Percentiles rank a stretch among this genome's conserved stretches.
These are phyloP conservation scores for Campoplex nolae DNA, from an alignment of 2,888 invertebrate species.

Conservation along the genomic window DNA sequence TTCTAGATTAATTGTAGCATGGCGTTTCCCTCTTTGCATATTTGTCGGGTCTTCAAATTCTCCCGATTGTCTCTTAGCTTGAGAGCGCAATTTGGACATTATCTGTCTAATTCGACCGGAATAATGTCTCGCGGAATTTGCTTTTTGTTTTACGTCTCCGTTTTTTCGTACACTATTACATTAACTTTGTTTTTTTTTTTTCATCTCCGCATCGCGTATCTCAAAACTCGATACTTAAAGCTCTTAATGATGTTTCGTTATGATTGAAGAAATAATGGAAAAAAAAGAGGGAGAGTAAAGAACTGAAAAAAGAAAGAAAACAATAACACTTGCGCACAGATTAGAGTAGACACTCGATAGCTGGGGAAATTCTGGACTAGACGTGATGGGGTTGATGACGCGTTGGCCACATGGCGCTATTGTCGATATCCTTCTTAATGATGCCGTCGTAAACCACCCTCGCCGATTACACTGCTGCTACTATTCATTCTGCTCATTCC, in stretches of 20 bases:
- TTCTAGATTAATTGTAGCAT: slow-evolving; percentile 59
- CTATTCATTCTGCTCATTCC: slow-evolving; percentile 72
- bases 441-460: slow-evolving; percentile 45
- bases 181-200: slow-evolving; percentile 10
- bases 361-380: slow-evolving; percentile 83
- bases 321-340: slow-evolving; percentile 81
- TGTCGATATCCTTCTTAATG: slow-evolving; percentile 55
- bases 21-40: slow-evolving; percentile 39
- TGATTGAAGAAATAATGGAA: slow-evolving; percentile 19
- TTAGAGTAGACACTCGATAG: slow-evolving; percentile 75
- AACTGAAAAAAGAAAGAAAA: slow-evolving; percentile 48
- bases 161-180: neutral
- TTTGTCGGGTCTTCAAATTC: neutral
- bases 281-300: slow-evolving; percentile 11
- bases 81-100: neutral
- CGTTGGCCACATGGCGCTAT: slow-evolving; percentile 73
- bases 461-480: slow-evolving; percentile 38
- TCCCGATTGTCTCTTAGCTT: neutral
- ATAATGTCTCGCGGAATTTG: slow-evolving; percentile 6
- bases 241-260: slow-evolving; percentile 80
- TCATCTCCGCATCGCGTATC: slow-evolving; percentile 51
- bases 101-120: neutral
- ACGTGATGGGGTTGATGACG: slow-evolving; percentile 83
- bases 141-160: neutral
- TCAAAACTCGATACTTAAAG: slow-evolving; percentile 82